Conservation (phyloP, 2,888 invertebrate species). For the Drosophila histrio region DNA sequence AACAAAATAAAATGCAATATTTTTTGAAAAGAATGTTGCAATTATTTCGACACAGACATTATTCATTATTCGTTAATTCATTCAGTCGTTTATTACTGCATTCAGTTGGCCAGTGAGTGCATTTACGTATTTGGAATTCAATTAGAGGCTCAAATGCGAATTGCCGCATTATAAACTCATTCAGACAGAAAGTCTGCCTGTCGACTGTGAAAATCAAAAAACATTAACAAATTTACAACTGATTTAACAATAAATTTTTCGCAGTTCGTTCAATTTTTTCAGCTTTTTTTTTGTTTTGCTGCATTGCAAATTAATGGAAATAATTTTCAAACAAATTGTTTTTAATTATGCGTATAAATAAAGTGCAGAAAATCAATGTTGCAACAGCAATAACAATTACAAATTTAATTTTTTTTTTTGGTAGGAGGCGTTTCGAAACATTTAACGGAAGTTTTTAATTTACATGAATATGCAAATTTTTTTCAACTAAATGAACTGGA, state of each 20-base stretch:
- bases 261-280: slow-evolving; percentile 9
- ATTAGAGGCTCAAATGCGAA: slow-evolving; percentile 38
- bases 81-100: slow-evolving; percentile 1
- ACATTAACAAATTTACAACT: slow-evolving; percentile 69
- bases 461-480: slow-evolving; percentile 63
- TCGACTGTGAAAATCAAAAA: slow-evolving; percentile 26
- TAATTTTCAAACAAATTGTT: slow-evolving; percentile 50
- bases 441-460: slow-evolving; percentile 68
- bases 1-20: no score
- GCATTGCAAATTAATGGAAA: slow-evolving; percentile 42
- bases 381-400: neutral
- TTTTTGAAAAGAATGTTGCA: neutral
- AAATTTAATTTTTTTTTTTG: neutral
- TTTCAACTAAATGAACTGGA: slow-evolving; percentile 23
- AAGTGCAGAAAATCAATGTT: slow-evolving; percentile 36
- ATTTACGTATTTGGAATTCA: slow-evolving; percentile 34
- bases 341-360: slow-evolving; percentile 58
- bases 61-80: neutral
- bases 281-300: neutral
- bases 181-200: slow-evolving; percentile 44
- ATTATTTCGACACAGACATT: neutral
- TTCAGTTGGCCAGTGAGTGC: neutral
- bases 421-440: slow-evolving; percentile 14
- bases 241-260: slow-evolving; percentile 72
- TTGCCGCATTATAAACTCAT: slow-evolving; percentile 44